Evolutionary conservation across 2,797 vertebrate genomes (phyloP), one percentile per base, ranked within the genome.

Genomic region (Cyclopterus lumpus): DNA sequence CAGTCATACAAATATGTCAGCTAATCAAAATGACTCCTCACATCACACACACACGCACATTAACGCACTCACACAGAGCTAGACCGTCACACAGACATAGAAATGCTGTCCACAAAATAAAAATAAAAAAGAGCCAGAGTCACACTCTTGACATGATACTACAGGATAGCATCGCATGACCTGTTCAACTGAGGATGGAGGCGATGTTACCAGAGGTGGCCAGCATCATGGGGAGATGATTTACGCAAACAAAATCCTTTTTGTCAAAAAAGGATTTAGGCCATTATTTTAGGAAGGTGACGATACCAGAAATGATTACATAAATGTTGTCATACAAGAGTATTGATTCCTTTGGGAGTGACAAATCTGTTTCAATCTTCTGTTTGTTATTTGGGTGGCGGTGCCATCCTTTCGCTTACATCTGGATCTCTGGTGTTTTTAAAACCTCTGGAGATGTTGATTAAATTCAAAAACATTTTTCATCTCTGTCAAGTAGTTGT

Each of bases 1-100:
- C 48, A 66, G 71, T 71, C 67, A 81, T 68, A 73, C 69, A 75
- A 71, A 81, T 55, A 83, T 48, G 62, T 24, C 72, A 76, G 46
- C 15, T 49, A 60, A 70, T 66, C 44, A 18, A 68, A 76, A 75
- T 67, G 77, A 58, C 48, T 64, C 65, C 34, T 75, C 57, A 20
- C 64, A 71, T 77, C 53, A 16, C 44, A 46, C 64, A 68, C 64
- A 62, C 40, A 28, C 64, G 59, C 57, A 28, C 53, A 55, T 10
- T 36, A n/a, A 61, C 5, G 9, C 22, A 59, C 10, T 34, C 60
- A 32, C 18, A 30, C 54, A 42, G 55, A 75, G 75, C 51, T 49
- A 53, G 15, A 74, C 48, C 1, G 44, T 42, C 38, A 65, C 38
- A 65, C 26, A 51, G 38, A 72, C 24, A 75, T 10, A 49, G 14